Evolutionary conservation across 2,888 invertebrate genomes (phyloP).

Genomic region (Lomographa bimaculata): DNA sequence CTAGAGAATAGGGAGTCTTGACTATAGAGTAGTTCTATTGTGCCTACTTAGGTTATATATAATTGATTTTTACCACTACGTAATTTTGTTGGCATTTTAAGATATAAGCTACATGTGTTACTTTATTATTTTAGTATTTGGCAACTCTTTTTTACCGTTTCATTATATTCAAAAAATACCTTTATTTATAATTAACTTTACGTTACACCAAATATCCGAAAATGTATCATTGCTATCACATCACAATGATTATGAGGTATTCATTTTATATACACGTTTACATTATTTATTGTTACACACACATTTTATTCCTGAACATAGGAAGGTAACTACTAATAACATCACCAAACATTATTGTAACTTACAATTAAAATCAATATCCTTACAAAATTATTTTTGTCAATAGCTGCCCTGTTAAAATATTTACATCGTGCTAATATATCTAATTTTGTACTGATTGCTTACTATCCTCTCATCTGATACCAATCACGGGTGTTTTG

Average conservation of each 20-base stretch:
- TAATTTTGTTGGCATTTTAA: too few species aligned
- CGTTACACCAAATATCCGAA: neutral
- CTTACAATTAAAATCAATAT: constrained; percentile 1
- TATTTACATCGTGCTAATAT: constrained; percentile 10
- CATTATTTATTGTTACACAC: constrained; percentile 12
- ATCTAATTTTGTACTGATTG: constrained; percentile 19
- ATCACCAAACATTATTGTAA: constrained; percentile 11
- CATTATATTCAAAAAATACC: neutral
- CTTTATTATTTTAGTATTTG: too few species aligned
- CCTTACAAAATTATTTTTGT: constrained; percentile 6
- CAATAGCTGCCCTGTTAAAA: neutral
- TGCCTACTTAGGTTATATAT: too few species aligned
- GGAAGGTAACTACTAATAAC: constrained; percentile 20
- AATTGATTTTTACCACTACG: too few species aligned
- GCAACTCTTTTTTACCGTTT: too few species aligned
- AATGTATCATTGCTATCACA: constrained; percentile 8
- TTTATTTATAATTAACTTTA: too few species aligned
- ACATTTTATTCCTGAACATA: constrained; percentile 16
- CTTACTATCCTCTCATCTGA: too few species aligned
- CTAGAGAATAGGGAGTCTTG: too few species aligned
- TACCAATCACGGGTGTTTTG: too few species aligned
- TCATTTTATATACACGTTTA: constrained; percentile 7
- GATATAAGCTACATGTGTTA: too few species aligned
- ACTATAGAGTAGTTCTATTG: too few species aligned
- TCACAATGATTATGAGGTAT: constrained; percentile 11